Evolutionary conservation across 2,113 vertebrate species (phyloP), one percentile per base, ranked within the genome.

Genomic region (Scortum barcoo): DNA sequence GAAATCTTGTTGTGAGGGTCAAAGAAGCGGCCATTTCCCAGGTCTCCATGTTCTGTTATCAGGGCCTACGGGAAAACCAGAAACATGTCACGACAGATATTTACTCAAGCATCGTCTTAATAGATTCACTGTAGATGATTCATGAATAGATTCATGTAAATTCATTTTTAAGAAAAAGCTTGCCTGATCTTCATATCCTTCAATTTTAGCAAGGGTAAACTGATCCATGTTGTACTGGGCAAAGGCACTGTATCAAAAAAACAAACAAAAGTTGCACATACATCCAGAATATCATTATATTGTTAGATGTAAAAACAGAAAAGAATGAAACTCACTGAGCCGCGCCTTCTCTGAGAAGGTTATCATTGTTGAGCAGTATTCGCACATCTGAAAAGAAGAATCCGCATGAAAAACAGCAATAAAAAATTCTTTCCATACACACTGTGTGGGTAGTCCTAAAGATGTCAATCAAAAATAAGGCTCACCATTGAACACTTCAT

Each of bases 191-290:
- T 99, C 97, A 76, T 96, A 96, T 46, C 96, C 97, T 82, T 97
- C 96, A 90, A 98, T 94, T 94, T 97, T 98, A 92, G 96, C 97
- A 0, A 96, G 95, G 5, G 96, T 97, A 94, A 99, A 99, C 94
- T 99, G 97, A 92, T 99, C 98, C 97, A 99, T 99, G 92, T 99
- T 98, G 89, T 99, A 99, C 88, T 98, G 97, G 85, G 97, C 97
- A 95, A 99, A 99, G 10, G 97, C 98, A 93, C 98, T 99, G 89
- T 80, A 60, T 73, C 1, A 36, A n/a, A 8, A 10, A 75, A 61
- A 36, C 6, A 36, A 36, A 36, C 6, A 57, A 17, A 73, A 71
- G 22, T 48, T 57, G 13, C 14, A 75, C 20, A 14, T 48, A 72
- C 3, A 63, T 73, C 1, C 16, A 66, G 3, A 62, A n/a, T 5